Conservation (phyloP, 2,888 invertebrate genomes). For the Xylocampa areola region DNA sequence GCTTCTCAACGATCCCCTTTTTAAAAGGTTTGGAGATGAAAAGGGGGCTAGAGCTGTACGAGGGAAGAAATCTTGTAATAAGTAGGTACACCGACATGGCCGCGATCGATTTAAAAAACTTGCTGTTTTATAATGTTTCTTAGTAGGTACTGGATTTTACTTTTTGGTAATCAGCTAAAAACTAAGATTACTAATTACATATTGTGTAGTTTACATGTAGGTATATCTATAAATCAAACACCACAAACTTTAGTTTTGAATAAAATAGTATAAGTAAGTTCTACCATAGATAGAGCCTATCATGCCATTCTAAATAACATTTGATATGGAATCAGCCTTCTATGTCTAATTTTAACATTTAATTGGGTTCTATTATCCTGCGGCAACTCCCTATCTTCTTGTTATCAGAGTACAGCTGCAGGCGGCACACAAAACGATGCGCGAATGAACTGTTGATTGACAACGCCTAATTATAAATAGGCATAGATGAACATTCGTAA, state of each 20-base stretch:
- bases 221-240: no score
- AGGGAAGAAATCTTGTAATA: constrained; percentile 34
- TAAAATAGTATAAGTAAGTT: no score
- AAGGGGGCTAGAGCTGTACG: constrained; percentile 56
- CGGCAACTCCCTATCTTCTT: constrained; percentile 32
- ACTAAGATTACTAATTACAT: neutral
- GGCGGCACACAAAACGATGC: constrained; percentile 28
- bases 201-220: no score
- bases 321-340: constrained; percentile 12
- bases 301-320: no score
- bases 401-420: constrained; percentile 48
- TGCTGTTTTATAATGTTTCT: no score
- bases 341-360: constrained; percentile 30
- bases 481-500: constrained; percentile 22
- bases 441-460: constrained; percentile 40
- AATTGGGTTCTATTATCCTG: constrained; percentile 46
- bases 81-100: constrained; percentile 27
- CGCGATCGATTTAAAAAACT: constrained; percentile 42
- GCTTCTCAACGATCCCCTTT: constrained; percentile 66
- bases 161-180: constrained; percentile 6
- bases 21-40: constrained; percentile 67
- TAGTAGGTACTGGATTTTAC: constrained; percentile 14
- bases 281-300: no score
- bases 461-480: constrained; percentile 43
- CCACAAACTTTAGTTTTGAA: no score